phyloP scores from a whole-genome alignment of 2,888 invertebrate genomes.

The Eueremaeus valkanovi region DNA sequence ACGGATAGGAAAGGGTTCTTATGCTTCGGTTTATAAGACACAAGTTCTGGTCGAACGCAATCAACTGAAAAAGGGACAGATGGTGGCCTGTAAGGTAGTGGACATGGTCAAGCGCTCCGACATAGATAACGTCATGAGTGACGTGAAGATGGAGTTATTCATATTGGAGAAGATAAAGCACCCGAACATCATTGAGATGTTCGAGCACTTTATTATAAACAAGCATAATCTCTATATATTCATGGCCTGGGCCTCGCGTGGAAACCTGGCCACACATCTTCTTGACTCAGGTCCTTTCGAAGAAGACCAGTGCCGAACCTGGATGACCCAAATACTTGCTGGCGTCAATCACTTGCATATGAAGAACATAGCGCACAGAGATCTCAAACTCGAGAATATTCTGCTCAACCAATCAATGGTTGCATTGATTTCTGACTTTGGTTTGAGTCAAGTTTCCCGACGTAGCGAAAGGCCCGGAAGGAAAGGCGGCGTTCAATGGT shows the following conservation, averaged over 20 bases:
- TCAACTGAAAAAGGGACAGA: neutral
- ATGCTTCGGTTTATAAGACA: neutral
- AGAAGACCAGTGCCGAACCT: neutral
- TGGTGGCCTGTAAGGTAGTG: neutral
- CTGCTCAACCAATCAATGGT: neutral
- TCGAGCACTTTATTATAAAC: neutral
- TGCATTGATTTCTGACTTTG: neutral
- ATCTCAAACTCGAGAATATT: constrained; percentile 5
- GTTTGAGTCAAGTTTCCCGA: neutral
- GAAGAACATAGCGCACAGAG: neutral
- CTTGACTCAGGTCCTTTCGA: neutral
- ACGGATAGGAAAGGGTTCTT: neutral
- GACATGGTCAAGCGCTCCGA: neutral
- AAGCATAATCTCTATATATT: neutral
- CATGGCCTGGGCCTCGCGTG: neutral
- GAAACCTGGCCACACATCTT: neutral
- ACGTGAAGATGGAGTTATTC: neutral
- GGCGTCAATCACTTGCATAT: neutral
- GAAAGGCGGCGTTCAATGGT: neutral
- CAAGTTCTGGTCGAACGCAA: neutral
- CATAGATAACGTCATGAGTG: neutral
- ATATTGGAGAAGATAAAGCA: neutral
- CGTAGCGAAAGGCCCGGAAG: neutral
- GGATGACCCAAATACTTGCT: neutral
- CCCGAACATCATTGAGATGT: neutral